These are phyloP conservation scores for Cyphomyrus discorhynchus DNA, from an alignment of 2,113 vertebrate genomes.

Conservation along the genomic window DNA sequence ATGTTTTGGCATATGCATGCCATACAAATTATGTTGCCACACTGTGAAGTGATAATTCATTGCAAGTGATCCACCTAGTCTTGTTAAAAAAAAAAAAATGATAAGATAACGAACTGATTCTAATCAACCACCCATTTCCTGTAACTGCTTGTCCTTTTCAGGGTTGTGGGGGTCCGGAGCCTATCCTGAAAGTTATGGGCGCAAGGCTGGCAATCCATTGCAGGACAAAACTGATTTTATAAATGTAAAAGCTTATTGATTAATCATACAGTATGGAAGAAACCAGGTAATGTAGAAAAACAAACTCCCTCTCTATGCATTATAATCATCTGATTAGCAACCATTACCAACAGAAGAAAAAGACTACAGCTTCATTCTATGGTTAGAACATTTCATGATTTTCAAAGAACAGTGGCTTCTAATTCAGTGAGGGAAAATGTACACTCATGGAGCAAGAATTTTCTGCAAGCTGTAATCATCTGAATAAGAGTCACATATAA, in stretches of 20 bases:
- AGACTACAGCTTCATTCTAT: background rate
- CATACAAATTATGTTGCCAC: background rate
- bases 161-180: background rate
- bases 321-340: background rate
- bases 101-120: background rate
- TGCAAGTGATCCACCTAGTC: background rate
- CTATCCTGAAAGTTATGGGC: no score
- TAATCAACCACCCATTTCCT: background rate
- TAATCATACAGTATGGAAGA: background rate
- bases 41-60: conserved; percentile 1
- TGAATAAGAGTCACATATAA: background rate
- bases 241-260: background rate
- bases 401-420: background rate
- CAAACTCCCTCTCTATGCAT: background rate
- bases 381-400: background rate
- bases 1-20: background rate
- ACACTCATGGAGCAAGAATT: background rate
- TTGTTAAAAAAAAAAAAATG: background rate
- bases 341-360: background rate
- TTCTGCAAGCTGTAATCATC: background rate
- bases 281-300: background rate
- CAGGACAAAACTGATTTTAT: background rate
- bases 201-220: background rate
- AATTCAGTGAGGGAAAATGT: background rate
- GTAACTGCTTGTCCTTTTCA: background rate